These are phyloP conservation scores for Paedocypris micromegethes DNA, from an alignment of 2,797 vertebrate species.

Conservation along the genomic window DNA sequence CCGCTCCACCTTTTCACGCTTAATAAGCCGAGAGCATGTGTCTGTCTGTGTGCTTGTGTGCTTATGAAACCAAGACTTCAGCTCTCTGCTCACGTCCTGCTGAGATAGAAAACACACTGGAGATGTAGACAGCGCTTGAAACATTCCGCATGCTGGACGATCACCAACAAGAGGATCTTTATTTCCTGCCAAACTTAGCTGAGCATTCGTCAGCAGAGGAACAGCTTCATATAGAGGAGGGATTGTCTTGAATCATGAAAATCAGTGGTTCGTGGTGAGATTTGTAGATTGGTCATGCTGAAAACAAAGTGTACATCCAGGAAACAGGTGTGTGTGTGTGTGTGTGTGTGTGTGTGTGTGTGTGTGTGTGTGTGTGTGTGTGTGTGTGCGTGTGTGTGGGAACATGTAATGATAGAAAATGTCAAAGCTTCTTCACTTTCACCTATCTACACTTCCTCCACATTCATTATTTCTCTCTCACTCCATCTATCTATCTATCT, in stretches of 20 bases:
- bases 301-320: not conserved
- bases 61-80: constrained; percentile 24
- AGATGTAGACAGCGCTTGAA: too few relatives aligned
- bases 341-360: not conserved
- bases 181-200: not conserved
- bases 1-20: constrained; percentile 36
- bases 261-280: not conserved
- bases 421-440: too few relatives aligned
- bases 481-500: too few relatives aligned
- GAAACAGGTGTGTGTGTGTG: not conserved
- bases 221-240: not conserved
- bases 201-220: not conserved
- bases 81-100: not conserved
- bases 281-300: not conserved
- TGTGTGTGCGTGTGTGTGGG: not conserved
- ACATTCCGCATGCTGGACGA: not conserved
- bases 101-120: constrained; percentile 1
- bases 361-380: not conserved
- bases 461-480: too few relatives aligned
- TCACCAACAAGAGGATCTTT: constrained; percentile 11
- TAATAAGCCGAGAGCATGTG: constrained; percentile 15
- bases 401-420: not conserved
- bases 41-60: constrained; percentile 16
- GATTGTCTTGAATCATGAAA: not conserved
- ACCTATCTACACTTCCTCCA: not conserved